Percentiles rank a stretch among this genome's conserved stretches.
Evolutionary conservation across 2,888 invertebrate species (phyloP).

Genomic region (Achlya flavicornis): DNA sequence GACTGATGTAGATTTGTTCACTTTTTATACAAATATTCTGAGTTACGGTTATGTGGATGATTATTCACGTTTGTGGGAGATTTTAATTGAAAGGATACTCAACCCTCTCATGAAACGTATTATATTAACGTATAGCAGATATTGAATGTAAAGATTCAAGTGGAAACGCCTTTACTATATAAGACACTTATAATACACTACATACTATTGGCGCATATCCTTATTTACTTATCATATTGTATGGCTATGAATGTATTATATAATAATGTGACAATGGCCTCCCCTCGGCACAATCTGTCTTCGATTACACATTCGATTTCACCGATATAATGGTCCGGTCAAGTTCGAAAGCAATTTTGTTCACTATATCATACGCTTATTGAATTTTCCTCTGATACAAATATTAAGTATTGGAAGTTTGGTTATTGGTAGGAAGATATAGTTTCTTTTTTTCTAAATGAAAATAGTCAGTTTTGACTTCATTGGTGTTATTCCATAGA

Average conservation of each 20-base stretch:
- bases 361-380: background rate
- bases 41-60: background rate
- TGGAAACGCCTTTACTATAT: background rate
- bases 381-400: slow-evolving; percentile 5
- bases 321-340: slow-evolving; percentile 40
- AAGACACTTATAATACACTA: background rate
- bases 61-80: no score
- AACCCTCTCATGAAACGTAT: background rate
- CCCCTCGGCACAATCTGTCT: slow-evolving; percentile 41
- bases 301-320: slow-evolving; percentile 50
- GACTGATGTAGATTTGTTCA: background rate
- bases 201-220: slow-evolving; percentile 15
- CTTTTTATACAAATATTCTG: background rate
- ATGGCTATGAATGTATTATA: slow-evolving; percentile 15
- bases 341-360: slow-evolving; percentile 14
- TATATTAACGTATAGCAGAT: no score
- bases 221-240: slow-evolving; percentile 26
- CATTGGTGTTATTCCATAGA: background rate
- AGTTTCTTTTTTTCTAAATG: background rate
- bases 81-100: background rate
- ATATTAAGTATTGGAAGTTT: slow-evolving; percentile 5
- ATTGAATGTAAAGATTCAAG: background rate
- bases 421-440: background rate
- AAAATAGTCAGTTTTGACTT: background rate
- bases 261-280: slow-evolving; percentile 21